Evolutionary conservation across 2,113 vertebrate genomes (phyloP).

Genomic region (Jaculus jaculus): DNA sequence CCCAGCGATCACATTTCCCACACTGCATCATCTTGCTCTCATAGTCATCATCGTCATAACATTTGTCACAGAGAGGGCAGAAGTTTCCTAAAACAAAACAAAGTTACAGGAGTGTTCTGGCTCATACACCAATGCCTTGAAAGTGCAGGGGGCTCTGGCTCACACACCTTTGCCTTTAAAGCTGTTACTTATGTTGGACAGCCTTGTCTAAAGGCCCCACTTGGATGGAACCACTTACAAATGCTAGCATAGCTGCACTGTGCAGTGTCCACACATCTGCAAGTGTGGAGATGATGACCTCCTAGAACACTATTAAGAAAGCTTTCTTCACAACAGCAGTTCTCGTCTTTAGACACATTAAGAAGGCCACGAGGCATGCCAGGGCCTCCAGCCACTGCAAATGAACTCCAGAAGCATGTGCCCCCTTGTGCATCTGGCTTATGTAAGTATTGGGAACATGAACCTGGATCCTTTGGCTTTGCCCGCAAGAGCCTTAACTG

Average conservation of each 20-base stretch:
- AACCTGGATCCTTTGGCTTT: too few species aligned
- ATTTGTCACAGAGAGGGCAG: constrained; percentile 97
- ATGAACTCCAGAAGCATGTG: too few species aligned
- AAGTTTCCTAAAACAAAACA: constrained; percentile 91
- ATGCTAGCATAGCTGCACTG: too few species aligned
- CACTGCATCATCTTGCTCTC: constrained; percentile 99
- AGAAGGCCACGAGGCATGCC: not conserved
- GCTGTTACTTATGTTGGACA: not conserved
- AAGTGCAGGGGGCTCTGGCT: not conserved
- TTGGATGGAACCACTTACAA: not conserved
- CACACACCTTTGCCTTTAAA: not conserved
- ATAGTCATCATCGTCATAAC: constrained; percentile 94
- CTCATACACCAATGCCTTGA: not conserved
- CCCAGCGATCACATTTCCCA: constrained; percentile 95
- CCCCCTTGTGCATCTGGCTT: too few species aligned
- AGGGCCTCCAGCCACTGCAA: too few species aligned
- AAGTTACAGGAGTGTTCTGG: not conserved
- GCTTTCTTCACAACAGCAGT: not conserved
- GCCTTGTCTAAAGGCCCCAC: not conserved
- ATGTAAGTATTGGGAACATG: too few species aligned
- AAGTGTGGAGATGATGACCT: not conserved
- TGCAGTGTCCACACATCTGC: not conserved
- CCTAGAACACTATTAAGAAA: not conserved
- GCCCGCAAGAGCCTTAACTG: too few species aligned
- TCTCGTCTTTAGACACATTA: not conserved